Base-by-base conservation (phyloP, 2,113 vertebrate genomes). In the Hyperoodon ampullatus region DNA sequence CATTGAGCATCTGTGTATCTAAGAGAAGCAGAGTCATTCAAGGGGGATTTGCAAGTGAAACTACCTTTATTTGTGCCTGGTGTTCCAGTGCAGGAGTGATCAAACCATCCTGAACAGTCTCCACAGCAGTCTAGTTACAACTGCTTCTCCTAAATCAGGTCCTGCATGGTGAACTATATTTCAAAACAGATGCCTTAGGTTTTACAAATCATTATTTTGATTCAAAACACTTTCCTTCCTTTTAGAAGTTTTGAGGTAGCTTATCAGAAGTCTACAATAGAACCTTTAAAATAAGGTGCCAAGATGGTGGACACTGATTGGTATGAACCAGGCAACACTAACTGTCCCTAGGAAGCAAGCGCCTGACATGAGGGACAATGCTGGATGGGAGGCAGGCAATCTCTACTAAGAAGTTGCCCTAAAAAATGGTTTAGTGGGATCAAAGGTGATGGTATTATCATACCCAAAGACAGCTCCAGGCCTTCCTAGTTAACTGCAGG, bases 181-280 rank as follows among this genome's bases (percentile, higher is more conserved):
- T 78, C 8, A 74, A 94, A 93, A 72, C 21, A 87, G 35, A 83
- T 94, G 28, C 5, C 55, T 80, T 39, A 77, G n/a, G 18, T 63
- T 68, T 88, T 14, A 81, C 82, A 86, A 83, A 23, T 23, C 68
- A 78, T 26, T 44, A 78, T 63, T 75, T 87, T 88, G 14, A 47
- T 42, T 39, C 86, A 44, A 16, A 53, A 86, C 70, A 61, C 0
- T 80, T 68, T 23, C 8, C 23, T 33, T 23, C 18, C 12, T 78
- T 74, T 92, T 70, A 84, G 50, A 94, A 84, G 23, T 72, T 95
- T 93, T 93, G n/a, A 85, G 19, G 26, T 53, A 92, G 70, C 3
- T 24, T 94, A 63, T 58, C 3, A 42, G 9, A 95, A 58, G 4
- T 83, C 58, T 90, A 60, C 7, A 68, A 23, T 5, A 80, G 33